Conservation (phyloP, 2,797 vertebrate species). For the Sphenopsis melanotis region DNA sequence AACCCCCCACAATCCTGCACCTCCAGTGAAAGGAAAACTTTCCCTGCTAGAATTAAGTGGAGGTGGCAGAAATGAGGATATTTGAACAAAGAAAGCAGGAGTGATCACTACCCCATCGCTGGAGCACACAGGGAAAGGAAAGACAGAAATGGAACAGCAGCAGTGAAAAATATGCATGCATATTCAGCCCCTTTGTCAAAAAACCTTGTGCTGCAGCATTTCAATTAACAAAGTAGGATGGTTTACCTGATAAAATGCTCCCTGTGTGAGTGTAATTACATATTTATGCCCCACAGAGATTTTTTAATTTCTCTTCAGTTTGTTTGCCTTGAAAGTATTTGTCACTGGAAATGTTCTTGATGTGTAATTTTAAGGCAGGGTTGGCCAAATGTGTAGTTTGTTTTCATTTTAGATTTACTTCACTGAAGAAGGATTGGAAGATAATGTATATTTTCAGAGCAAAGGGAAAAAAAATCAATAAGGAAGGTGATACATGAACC, state of each 20-base stretch:
- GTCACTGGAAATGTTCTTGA: slow-evolving; percentile 79
- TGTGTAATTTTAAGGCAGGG: slow-evolving; percentile 75
- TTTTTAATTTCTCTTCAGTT: slow-evolving; percentile 86
- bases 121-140: slow-evolving; percentile 15
- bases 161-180: slow-evolving; percentile 42
- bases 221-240: slow-evolving; percentile 86
- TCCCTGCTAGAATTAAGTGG: not conserved
- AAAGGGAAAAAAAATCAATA: not conserved
- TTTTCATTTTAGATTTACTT: slow-evolving; percentile 76
- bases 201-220: slow-evolving; percentile 75
- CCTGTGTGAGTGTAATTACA: slow-evolving; percentile 86
- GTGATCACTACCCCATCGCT: slow-evolving; percentile 34
- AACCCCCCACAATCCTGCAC: not conserved
- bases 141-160: slow-evolving; percentile 44
- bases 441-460: slow-evolving; percentile 44
- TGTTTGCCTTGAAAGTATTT: slow-evolving; percentile 85
- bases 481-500: slow-evolving; percentile 57
- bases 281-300: slow-evolving; percentile 86
- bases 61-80: slow-evolving; percentile 15
- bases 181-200: slow-evolving; percentile 74
- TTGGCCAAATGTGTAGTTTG: slow-evolving; percentile 67
- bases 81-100: slow-evolving; percentile 53
- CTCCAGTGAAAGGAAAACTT: slow-evolving; percentile 19
- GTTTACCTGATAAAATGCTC: slow-evolving; percentile 87
- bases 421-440: slow-evolving; percentile 59